Base-by-base conservation (phyloP, 2,113 vertebrate species). In the Tricholaema leucomelas region DNA sequence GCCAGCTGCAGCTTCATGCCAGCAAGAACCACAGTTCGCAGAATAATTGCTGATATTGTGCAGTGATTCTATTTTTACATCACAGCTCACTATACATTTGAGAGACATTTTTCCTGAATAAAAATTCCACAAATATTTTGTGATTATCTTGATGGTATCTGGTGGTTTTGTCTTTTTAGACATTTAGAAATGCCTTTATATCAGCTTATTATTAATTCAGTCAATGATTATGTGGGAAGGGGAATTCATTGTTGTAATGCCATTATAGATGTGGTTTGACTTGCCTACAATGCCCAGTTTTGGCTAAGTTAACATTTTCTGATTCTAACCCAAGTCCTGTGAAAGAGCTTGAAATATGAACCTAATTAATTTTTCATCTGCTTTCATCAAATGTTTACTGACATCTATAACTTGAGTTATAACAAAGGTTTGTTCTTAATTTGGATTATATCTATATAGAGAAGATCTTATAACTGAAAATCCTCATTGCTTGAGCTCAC, bases 1-100 rank as follows among this genome's bases (percentile, higher is more conserved):
- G 96, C 96, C 82, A 92, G 75, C 38, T 67, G 69, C 67, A 94
- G 60, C 58, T 82, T 94, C 88, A 63, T 81, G 84, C 90, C 88
- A 91, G 40, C 0, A 0, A 90, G 73, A 87, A 93, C n/a, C n/a
- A 88, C 71, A 94, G 66, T 94, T 95, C 93, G 33, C 40, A 80
- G 81, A 94, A 73, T 89, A 96, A 94, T 96, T 96, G 58, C 75
- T 78, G 86, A 24, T 60, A 63, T 96, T 97, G 94, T 93, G 69
- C 84, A 94, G 36, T 93, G 44, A 94, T 93, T 95, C 75, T 16
- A 17, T 88, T 91, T 91, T 83, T 86, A 50, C 8, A 7, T 65
- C 90, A 73, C 40, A 78, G 40, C 33, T 72, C 80, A 81, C 81
- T 77, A 79, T 36, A 50, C 30, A 54, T 91, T 91, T 94, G 90